Base-by-base conservation (phyloP, 2,797 vertebrate species). In the Rhyacichthys aspro region DNA sequence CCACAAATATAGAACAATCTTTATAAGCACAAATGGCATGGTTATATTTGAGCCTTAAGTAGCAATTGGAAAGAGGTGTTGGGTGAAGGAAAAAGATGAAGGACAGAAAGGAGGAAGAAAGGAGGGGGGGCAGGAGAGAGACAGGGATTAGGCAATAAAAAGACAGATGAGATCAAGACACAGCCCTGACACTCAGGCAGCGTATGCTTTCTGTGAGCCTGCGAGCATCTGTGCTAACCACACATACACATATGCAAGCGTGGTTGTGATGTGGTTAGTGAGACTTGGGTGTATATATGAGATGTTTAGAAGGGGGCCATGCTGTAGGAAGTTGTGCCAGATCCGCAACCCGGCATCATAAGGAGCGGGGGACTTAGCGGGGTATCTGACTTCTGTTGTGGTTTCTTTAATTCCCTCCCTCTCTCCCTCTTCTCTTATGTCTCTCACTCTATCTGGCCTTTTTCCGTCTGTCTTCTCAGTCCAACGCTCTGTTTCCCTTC, bases 141-240 rank as follows among this genome's bases (percentile, higher is more conserved):
- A 67, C 28, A 54, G 70, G 71, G 85, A 82, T 85, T 79, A 86
- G 74, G 80, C 72, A 85, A 85, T 88, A 84, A 86, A 84, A 82
- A 85, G 85, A 82, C 79, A 78, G 84, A 88, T 82, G 83, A 84
- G 82, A 86, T 85, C 86, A 82, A 82, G 83, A 85, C 83, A 81
- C 70, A 61, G 68, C 74, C 79, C 81, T 80, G 79, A 87, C 80
- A 82, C 52, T 63, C 75, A 64, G 70, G 75, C 86, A 76, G 70
- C 66, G 16, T 61, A 71, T 74, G 69, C 61, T 72, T 78, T 82
- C 63, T 81, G 76, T 60, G 63, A 81, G 86, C 72, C 79, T 81
- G 76, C 66, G 74, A 84, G 86, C 78, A 78, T 73, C 76, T 86
- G 80, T 74, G 71, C 63, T 58, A 55, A 67, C 65, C 72, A 68